Evolutionary conservation across 2,797 vertebrate genomes (phyloP).

Genomic region (Lagodon rhomboides): DNA sequence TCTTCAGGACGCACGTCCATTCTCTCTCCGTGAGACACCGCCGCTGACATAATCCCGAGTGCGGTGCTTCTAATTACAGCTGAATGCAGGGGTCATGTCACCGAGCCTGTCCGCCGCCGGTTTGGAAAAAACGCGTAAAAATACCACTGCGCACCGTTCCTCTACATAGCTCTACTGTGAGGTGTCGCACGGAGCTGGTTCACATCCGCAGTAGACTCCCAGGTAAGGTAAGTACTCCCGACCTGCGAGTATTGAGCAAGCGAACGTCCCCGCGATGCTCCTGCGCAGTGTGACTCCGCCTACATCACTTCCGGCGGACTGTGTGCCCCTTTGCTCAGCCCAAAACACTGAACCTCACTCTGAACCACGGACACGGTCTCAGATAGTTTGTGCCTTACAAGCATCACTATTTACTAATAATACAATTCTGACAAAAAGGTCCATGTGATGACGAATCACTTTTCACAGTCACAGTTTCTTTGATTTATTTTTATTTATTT

Average conservation of each 20-base stretch:
- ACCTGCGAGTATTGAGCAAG: background rate
- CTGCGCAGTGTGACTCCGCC: constrained; percentile 10
- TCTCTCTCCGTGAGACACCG: background rate
- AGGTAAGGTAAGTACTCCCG: fast-evolving
- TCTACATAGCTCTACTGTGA: too few species aligned
- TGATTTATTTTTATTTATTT: too few species aligned
- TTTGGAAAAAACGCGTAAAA: too few species aligned
- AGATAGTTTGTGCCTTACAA: background rate
- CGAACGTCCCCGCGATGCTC: background rate
- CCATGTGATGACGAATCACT: background rate
- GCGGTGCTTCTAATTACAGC: constrained; percentile 65
- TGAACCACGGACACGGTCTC: too few species aligned
- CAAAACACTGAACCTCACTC: background rate
- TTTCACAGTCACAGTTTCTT: too few species aligned
- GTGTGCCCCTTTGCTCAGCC: too few species aligned
- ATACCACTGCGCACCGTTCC: fast-evolving
- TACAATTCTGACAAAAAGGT: background rate
- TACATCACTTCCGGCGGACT: constrained; percentile 64
- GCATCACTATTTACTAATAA: background rate
- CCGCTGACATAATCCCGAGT: constrained; percentile 42
- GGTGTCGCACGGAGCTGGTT: background rate
- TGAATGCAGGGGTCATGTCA: background rate
- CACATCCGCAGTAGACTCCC: fast-evolving
- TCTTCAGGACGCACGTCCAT: background rate
- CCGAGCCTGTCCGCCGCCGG: background rate